phyloP scores from a whole-genome alignment of 2,113 vertebrate genomes.

The Podocnemis expansa region DNA sequence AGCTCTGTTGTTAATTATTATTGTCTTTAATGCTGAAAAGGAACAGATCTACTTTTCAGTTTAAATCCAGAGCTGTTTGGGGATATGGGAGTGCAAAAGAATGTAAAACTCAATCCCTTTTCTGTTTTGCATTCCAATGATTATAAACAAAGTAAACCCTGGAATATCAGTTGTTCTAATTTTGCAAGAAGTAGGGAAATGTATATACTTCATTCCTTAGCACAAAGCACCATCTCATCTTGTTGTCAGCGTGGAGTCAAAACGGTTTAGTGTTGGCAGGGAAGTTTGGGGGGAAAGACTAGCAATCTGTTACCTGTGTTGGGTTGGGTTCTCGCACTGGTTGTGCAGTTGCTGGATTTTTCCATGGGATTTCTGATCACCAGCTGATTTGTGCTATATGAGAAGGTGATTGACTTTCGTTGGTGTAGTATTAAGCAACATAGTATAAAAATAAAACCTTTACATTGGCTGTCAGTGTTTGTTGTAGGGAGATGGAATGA shows the following conservation, averaged over 20 bases:
- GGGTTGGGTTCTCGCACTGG: background rate
- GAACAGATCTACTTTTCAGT: background rate
- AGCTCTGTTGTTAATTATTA: constrained; percentile 1
- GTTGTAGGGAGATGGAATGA: background rate
- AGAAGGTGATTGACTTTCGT: constrained; percentile 24
- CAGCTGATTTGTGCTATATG: constrained; percentile 37
- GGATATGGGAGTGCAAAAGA: background rate
- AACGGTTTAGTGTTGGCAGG: background rate
- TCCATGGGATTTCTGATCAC: background rate
- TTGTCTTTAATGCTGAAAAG: background rate
- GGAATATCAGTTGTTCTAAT: constrained; percentile 30
- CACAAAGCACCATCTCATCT: too few species aligned
- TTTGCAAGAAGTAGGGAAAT: constrained; percentile 6
- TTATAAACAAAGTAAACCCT: constrained; percentile 32
- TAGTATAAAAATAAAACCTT: constrained; percentile 17
- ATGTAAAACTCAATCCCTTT: background rate
- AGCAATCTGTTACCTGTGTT: background rate
- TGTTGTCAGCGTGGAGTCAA: background rate
- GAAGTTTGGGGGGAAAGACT: background rate
- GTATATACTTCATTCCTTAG: background rate
- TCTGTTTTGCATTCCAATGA: constrained; percentile 42
- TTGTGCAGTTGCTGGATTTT: background rate
- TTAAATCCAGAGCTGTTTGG: background rate
- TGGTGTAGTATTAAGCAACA: background rate
- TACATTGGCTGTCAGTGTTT: background rate